A percentile compares a stretch with the other conserved stretches of the same genome.
Conservation (phyloP, 1,140 invertebrate genomes). For the Drosophila ambigua region DNA sequence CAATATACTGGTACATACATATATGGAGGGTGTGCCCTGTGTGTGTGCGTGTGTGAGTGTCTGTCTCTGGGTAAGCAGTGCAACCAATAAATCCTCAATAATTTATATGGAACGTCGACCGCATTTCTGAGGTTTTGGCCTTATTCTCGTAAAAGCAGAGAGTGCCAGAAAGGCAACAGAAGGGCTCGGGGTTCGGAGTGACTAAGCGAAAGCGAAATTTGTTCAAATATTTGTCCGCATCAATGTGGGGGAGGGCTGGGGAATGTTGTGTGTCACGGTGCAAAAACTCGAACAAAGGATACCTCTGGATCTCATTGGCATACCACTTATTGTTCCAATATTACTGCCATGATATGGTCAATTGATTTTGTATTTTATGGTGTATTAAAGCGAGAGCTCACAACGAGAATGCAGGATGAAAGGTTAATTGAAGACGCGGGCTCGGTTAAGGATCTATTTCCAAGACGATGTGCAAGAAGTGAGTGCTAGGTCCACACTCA, state of each 20-base stretch:
- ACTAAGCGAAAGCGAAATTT: constrained; percentile 53
- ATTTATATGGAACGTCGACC: constrained; percentile 60
- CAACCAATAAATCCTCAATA: constrained; percentile 66
- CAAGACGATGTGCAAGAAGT: too few species aligned
- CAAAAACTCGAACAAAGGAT: not conserved
- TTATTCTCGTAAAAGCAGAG: not conserved
- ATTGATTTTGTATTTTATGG: too few species aligned
- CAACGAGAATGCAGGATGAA: too few species aligned
- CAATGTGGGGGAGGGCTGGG: constrained; percentile 24
- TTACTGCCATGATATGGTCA: too few species aligned
- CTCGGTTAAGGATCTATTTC: too few species aligned
- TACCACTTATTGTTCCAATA: too few species aligned
- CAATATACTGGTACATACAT: constrained; percentile 28
- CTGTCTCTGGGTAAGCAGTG: constrained; percentile 27
- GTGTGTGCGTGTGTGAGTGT: constrained; percentile 2
- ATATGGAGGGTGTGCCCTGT: not conserved
- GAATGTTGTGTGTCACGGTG: not conserved
- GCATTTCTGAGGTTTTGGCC: constrained; percentile 42
- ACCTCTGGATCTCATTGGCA: too few species aligned
- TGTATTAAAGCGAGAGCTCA: too few species aligned
- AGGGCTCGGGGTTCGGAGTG: constrained; percentile 12
- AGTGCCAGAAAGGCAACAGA: not conserved
- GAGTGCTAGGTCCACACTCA: too few species aligned
- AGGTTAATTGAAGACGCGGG: too few species aligned
- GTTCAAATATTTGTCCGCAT: constrained; percentile 79